Base-by-base conservation (phyloP, 2,113 vertebrate species). In the Nyctereutes procyonoides region DNA sequence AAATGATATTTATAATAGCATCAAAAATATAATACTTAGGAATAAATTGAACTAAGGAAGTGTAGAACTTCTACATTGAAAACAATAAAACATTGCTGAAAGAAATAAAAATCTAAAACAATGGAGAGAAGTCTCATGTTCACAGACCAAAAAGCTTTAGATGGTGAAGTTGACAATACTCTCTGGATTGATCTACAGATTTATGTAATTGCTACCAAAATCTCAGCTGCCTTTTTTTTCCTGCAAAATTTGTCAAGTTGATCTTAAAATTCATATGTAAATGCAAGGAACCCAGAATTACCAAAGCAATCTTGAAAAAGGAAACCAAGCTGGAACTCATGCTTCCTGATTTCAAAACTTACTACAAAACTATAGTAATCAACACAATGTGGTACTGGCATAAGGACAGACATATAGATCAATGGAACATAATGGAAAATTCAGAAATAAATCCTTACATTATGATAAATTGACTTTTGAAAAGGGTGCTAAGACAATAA, bases 41-140 rank as follows among this genome's bases (percentile, higher is more conserved):
- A 86, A 56, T 85, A 89, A 71, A 93, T 86, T 60, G 48, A 71
- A 83, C n/a, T 58, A 76, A 81, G 30, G 8, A 92, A 96, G 8
- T 80, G 3, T 14, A 84, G 24, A 32, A 65, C 38, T 81, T 88
- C 77, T 88, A 86, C 9, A 38, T 22, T 38, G 73, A 69, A 93
- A 88, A 43, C 5, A 58, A 51, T 5, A 84, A 84, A 85, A 81
- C 9, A 16, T 12, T 69, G 26, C 85, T n/a, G 67, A 86, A 90
- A 95, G 30, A 94, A 81, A 63, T 69, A 63, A 88, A 89, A 71
- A 48, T 55, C 24, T 35, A 28, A n/a, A 30, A 88, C 58, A 92
- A 48, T 12, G 5, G 14, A 92, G 35, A n/a, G 11, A 63, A 7
- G 58, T 60, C 17, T n/a, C 65, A 83, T 6, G 35, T 53, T 69